Evolutionary conservation across 2,888 invertebrate species (phyloP).

Genomic region (Spodoptera littoralis): DNA sequence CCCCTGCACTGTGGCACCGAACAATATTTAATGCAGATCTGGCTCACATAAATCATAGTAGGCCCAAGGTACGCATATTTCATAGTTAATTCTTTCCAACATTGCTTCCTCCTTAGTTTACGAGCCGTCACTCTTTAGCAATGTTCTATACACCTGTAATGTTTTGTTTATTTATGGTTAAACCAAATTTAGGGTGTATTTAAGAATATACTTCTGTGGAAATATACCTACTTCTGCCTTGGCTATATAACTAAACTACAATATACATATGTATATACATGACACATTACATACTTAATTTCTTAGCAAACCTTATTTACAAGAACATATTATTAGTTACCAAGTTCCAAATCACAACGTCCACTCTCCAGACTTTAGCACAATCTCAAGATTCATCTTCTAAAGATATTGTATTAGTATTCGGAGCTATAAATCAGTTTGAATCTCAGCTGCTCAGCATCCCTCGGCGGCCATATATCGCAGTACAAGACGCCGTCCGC

Average conservation of each 20-base stretch:
- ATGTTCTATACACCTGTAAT: slow-evolving; percentile 72
- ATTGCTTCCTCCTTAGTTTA: slow-evolving; percentile 74
- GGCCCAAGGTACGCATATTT: slow-evolving; percentile 86
- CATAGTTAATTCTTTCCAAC: slow-evolving; percentile 88
- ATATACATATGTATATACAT: not conserved
- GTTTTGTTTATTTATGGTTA: slow-evolving; percentile 17
- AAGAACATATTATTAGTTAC: too few relatives aligned
- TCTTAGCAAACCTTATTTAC: too few relatives aligned
- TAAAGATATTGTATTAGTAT: slow-evolving; percentile 70
- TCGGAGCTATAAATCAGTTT: slow-evolving; percentile 82
- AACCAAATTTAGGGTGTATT: not conserved
- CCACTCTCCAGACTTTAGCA: slow-evolving; percentile 24
- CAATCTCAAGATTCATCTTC: slow-evolving; percentile 42
- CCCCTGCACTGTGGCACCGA: slow-evolving; percentile 54
- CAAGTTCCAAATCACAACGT: slow-evolving; percentile 9
- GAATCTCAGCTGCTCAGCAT: slow-evolving; percentile 81
- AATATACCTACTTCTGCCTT: too few relatives aligned
- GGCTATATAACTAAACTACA: not conserved
- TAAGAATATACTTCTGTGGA: too few relatives aligned
- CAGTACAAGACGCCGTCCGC: slow-evolving; percentile 74
- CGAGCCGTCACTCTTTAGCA: slow-evolving; percentile 75
- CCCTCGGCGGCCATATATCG: slow-evolving; percentile 86
- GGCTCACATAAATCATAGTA: slow-evolving; percentile 84
- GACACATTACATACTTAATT: not conserved
- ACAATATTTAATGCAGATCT: slow-evolving; percentile 76